Conservation (phyloP, 1,140 invertebrate genomes). For the Sipha flava region DNA sequence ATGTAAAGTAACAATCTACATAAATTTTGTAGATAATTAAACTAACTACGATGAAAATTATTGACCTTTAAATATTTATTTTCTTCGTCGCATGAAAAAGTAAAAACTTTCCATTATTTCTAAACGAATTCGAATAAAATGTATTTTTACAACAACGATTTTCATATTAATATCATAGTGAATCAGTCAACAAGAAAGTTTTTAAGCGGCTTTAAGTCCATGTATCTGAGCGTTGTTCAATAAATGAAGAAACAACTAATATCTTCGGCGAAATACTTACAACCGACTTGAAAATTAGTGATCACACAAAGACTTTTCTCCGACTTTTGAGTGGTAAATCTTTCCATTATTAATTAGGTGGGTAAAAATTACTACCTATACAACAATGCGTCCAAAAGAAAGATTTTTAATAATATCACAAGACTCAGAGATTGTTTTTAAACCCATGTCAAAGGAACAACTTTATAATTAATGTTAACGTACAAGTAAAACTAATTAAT, state of each 20-base stretch:
- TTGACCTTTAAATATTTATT: too few species aligned
- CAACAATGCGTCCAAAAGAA: not conserved
- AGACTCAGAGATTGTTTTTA: not conserved
- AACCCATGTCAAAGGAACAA: not conserved
- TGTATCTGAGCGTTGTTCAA: not conserved
- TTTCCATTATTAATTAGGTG: not conserved
- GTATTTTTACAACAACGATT: too few species aligned
- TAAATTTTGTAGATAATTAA: too few species aligned
- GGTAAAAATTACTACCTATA: not conserved
- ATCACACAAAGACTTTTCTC: not conserved
- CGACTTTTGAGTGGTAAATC: not conserved
- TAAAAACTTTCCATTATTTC: too few species aligned
- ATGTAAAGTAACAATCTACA: too few species aligned
- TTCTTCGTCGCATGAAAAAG: too few species aligned
- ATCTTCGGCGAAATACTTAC: not conserved
- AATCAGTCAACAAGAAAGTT: not conserved
- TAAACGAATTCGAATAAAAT: too few species aligned
- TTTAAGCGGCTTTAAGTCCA: not conserved
- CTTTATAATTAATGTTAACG: not conserved
- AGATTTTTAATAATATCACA: not conserved
- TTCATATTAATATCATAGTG: too few species aligned
- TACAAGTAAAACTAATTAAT: not conserved
- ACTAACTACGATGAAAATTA: too few species aligned
- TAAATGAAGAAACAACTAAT: not conserved
- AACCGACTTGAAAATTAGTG: not conserved